Evolutionary conservation across 2,888 invertebrate genomes (phyloP), one percentile per base, ranked within the genome.

Genomic region (Macropis europaea): DNA sequence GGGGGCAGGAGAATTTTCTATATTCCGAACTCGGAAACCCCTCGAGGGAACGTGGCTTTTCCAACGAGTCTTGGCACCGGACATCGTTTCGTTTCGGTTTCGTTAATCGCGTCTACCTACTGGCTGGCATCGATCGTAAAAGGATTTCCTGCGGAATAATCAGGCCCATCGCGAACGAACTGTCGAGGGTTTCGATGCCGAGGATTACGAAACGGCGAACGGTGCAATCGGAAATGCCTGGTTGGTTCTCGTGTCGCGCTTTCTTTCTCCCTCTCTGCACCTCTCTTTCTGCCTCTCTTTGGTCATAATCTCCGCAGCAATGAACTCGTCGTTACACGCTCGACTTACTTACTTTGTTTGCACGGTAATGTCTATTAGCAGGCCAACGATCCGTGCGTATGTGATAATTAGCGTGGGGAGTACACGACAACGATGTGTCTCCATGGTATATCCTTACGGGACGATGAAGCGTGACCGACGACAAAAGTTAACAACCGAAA

Each of bases 181-280:
- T 73, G 79, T 79, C 75, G 76, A 68, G 81, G 78, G 82, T 81
- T 78, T 81, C 71, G 63, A 67, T 48, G 62, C 73, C 68, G 73
- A 75, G 81, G 79, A 77, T 74, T 71, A 79, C 67, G 62, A 68
- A 64, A n/a, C n/a, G n/a, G n/a, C n/a, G 67, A 66, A 59, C 38
- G 53, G 61, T 72, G 76, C 80, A 78, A 80, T 80, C 77, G 81
- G 80, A 81, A 83, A 81, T 82, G 76, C 76, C 73, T 76, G 70
- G 54, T 61, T 72, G 77, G 71, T n/a, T n/a, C 69, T 50, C 64
- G 50, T 15, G 53, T 54, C 52, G 28, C 13, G 43, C 3, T 9
- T 11, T 1, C n/a, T n/a, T n/a, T n/a, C n/a, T n/a, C n/a, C n/a
- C n/a, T n/a, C n/a, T n/a, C n/a, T n/a, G n/a, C n/a, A n/a, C n/a